phyloP scores from a whole-genome alignment of 2,113 vertebrate genomes.

The Acanthisitta chloris region DNA sequence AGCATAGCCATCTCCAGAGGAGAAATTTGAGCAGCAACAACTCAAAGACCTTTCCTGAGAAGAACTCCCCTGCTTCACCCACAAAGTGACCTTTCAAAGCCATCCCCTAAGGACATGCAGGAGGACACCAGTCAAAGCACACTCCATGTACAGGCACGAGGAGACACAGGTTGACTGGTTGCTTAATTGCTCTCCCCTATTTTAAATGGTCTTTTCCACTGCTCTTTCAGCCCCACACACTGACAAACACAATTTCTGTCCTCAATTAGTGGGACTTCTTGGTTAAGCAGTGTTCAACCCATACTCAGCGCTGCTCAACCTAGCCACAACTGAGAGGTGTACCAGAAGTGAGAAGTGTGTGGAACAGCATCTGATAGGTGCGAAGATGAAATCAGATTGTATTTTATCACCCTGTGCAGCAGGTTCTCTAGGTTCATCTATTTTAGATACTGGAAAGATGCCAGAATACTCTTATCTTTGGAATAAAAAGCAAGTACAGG shows the following conservation, averaged over 20 bases:
- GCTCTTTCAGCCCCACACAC: not conserved
- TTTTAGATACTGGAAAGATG: not conserved
- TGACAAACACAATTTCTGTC: not conserved
- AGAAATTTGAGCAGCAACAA: not conserved
- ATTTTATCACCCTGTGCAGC: not conserved
- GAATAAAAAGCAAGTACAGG: not conserved
- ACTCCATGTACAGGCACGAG: rapidly evolving
- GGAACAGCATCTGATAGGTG: not conserved
- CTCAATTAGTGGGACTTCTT: not conserved
- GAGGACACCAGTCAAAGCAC: not conserved
- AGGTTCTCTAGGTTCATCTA: not conserved
- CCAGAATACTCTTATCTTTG: not conserved
- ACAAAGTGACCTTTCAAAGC: not conserved
- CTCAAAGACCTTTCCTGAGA: not conserved
- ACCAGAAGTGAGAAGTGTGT: not conserved
- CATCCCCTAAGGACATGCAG: not conserved
- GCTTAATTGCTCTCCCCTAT: not conserved
- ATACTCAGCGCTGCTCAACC: rapidly evolving
- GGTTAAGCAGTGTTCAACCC: rapidly evolving
- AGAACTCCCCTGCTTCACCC: not conserved
- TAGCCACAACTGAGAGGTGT: not conserved
- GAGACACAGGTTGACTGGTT: not conserved
- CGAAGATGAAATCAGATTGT: not conserved
- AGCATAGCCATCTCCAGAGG: not conserved
- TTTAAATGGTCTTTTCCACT: not conserved